phyloP scores from a whole-genome alignment of 92 coral and sea anemone species.

The Zoanthus solanderi region DNA sequence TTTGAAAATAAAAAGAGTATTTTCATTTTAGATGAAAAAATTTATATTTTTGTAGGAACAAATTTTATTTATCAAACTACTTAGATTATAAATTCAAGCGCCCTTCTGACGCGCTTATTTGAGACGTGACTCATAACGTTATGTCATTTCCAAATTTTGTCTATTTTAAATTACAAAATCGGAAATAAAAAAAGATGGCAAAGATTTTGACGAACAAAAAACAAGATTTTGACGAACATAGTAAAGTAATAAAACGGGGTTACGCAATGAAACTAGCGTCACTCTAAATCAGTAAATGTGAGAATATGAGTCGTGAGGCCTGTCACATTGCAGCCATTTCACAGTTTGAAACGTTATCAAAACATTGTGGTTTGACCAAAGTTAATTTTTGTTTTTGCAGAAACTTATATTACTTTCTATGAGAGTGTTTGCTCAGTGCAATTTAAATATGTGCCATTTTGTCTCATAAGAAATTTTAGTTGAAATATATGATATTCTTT shows the following conservation, averaged over 20 bases:
- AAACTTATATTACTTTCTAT: not conserved
- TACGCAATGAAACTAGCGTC: not conserved
- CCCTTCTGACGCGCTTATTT: too few species aligned
- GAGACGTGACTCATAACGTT: not conserved
- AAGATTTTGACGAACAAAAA: not conserved
- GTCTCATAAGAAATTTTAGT: too few species aligned
- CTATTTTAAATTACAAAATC: not conserved
- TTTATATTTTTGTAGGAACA: too few species aligned
- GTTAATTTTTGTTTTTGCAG: not conserved
- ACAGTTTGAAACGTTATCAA: not conserved
- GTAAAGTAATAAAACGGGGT: not conserved
- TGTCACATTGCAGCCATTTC: not conserved
- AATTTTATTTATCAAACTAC: too few species aligned
- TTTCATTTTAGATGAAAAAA: too few species aligned
- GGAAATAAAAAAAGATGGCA: not conserved
- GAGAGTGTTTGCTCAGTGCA: too few species aligned
- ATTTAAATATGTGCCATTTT: too few species aligned
- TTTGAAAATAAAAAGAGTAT: too few species aligned
- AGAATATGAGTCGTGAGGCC: not conserved
- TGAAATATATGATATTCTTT: too few species aligned
- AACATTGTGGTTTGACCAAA: not conserved
- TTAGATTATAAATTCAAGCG: too few species aligned
- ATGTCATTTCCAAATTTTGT: not conserved
- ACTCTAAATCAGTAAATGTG: not conserved
- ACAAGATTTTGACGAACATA: not conserved